Evolutionary conservation across 2,113 vertebrate species (phyloP), one percentile per base, ranked within the genome.

Genomic region (Platycercus adscitus): DNA sequence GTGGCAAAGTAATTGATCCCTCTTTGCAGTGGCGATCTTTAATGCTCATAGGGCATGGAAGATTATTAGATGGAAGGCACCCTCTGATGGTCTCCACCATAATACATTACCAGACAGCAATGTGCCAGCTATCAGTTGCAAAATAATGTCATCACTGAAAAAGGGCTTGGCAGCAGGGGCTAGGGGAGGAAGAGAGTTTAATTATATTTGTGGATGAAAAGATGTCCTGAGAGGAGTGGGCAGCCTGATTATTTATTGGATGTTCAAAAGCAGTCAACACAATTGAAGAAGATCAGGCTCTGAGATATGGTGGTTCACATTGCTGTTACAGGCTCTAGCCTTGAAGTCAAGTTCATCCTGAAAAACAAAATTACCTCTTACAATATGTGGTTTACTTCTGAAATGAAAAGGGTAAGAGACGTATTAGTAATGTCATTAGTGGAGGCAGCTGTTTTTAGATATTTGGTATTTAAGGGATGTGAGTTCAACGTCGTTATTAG

Each of bases 361-460:
- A 91, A 76, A 76, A 91, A 90, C 63, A 88, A 95, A 96, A 96
- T 92, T 69, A 87, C 83, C 75, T 93, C 75, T 92, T 92, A 89
- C 56, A 93, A 78, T 93, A 85, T 70, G 86, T 85, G 69, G 93
- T 89, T 94, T 84, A 66, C 84, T 93, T 86, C 73, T 86, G 90
- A 90, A 97, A 93, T 88, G 93, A 95, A 94, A 97, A 97, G 97
- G 95, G 93, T 93, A 95, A 91, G 64, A 95, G 88, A 91, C 13
- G 2, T 91, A 94, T 97, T 96, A 88, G 90, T 78, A 97, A 90
- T 88, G 93, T 53, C 95, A 96, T 96, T 96, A 96, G 96, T 66
- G 58, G 81, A 97, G 89, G 95, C 95, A 97, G 96, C 96, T 98
- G 96, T 43, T 98, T 98, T 98, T 97, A 98, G 97, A 89, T 98